Evolutionary conservation across 2,113 vertebrate species (phyloP).

Genomic region (Dendropsophus ebraccatus): DNA sequence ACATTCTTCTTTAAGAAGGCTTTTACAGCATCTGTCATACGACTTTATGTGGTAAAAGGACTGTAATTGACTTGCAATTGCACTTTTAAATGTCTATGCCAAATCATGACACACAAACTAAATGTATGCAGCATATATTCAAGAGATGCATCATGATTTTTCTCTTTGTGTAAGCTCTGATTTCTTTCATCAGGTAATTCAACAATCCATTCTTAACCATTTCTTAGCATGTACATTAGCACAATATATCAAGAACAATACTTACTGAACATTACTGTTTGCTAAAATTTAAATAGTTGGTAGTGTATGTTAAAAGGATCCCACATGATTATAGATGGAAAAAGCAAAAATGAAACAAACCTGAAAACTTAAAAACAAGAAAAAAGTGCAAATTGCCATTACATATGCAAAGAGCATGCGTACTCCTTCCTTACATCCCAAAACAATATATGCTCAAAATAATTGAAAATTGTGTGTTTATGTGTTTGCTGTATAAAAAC

Average conservation of each 20-base stretch:
- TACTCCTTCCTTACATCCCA: too few relatives aligned
- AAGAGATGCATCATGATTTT: neutral
- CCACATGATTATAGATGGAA: neutral
- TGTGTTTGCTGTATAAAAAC: too few relatives aligned
- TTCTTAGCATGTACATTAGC: neutral
- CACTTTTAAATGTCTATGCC: constrained; percentile 22
- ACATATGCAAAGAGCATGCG: neutral
- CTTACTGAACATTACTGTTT: neutral
- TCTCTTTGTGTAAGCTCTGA: neutral
- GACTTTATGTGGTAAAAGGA: constrained; percentile 25
- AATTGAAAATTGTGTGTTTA: too few relatives aligned
- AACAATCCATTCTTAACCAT: neutral
- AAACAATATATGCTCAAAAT: too few relatives aligned
- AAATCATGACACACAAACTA: constrained; percentile 34
- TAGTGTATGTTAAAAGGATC: neutral
- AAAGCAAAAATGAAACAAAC: neutral
- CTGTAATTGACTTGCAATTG: constrained; percentile 10
- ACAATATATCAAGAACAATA: neutral
- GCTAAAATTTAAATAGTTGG: neutral
- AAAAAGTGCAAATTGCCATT: neutral
- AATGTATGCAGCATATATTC: constrained; percentile 6
- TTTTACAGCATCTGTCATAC: constrained; percentile 18
- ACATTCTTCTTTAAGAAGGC: constrained; percentile 22
- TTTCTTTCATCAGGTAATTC: neutral
- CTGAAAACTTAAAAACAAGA: neutral